Evolutionary conservation across 2,797 vertebrate genomes (phyloP).

Genomic region (Luscinia luscinia): DNA sequence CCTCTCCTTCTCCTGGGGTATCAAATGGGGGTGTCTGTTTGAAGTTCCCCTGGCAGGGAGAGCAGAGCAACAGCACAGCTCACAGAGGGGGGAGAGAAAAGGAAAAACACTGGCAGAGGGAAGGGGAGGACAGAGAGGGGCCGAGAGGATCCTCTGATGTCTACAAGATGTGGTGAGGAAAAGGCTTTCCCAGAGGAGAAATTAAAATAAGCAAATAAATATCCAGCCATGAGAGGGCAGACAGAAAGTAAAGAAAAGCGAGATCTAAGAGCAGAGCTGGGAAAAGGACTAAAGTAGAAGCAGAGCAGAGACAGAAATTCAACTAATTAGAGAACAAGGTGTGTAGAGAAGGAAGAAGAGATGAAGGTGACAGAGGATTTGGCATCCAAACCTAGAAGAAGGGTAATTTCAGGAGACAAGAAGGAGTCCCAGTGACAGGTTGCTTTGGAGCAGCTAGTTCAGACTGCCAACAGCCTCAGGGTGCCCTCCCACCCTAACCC

Average conservation of each 20-base stretch:
- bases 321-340: conserved; percentile 47
- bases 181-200: neutral
- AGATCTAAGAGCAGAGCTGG: conserved; percentile 12
- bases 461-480: accelerated
- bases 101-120: neutral
- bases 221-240: conserved; percentile 53
- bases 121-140: neutral
- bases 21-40: conserved; percentile 52
- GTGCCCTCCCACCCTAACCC: neutral
- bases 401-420: neutral
- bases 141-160: conserved; percentile 23
- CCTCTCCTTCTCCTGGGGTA: neutral
- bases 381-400: neutral
- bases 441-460: neutral
- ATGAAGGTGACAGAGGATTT: conserved; percentile 13
- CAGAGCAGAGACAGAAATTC: conserved; percentile 8
- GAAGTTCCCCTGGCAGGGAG: conserved; percentile 60
- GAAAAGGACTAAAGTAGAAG: neutral
- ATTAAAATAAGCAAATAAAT: conserved; percentile 69
- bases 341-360: neutral
- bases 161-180: neutral
- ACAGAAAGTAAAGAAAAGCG: conserved; percentile 37
- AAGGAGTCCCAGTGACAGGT: neutral
- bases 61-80: conserved; percentile 31
- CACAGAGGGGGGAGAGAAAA: neutral